Conservation (phyloP, 2,113 vertebrate genomes). For the Hucho hucho region DNA sequence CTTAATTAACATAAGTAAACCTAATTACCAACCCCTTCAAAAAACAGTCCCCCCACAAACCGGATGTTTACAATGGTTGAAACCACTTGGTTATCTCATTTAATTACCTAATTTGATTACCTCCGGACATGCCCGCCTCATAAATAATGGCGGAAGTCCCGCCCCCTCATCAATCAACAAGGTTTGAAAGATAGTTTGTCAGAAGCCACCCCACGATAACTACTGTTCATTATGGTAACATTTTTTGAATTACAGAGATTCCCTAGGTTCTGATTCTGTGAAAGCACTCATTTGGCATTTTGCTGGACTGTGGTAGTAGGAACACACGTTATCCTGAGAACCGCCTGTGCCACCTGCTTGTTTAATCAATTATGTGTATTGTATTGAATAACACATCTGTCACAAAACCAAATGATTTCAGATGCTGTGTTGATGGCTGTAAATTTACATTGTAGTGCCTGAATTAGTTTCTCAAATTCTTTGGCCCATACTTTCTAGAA, state of each 20-base stretch:
- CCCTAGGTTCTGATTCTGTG: not conserved
- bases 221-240: not conserved
- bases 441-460: not conserved
- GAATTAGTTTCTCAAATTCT: not conserved
- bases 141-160: too few relatives aligned
- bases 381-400: slow-evolving; percentile 6
- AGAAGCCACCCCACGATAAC: too few relatives aligned
- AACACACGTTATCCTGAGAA: not conserved
- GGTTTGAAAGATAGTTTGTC: too few relatives aligned
- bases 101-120: too few relatives aligned
- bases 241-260: not conserved
- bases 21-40: too few relatives aligned
- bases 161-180: too few relatives aligned
- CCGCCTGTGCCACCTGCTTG: not conserved
- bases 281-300: slow-evolving; percentile 20
- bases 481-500: not conserved
- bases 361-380: not conserved
- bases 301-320: slow-evolving; percentile 32
- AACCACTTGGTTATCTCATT: too few relatives aligned
- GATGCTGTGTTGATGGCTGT: slow-evolving; percentile 45
- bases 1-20: too few relatives aligned
- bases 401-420: slow-evolving; percentile 10
- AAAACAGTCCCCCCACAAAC: too few relatives aligned
- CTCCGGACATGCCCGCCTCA: too few relatives aligned
- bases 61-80: too few relatives aligned